phyloP scores from a whole-genome alignment of 2,888 invertebrate genomes.

The Epinotia brunnichana region DNA sequence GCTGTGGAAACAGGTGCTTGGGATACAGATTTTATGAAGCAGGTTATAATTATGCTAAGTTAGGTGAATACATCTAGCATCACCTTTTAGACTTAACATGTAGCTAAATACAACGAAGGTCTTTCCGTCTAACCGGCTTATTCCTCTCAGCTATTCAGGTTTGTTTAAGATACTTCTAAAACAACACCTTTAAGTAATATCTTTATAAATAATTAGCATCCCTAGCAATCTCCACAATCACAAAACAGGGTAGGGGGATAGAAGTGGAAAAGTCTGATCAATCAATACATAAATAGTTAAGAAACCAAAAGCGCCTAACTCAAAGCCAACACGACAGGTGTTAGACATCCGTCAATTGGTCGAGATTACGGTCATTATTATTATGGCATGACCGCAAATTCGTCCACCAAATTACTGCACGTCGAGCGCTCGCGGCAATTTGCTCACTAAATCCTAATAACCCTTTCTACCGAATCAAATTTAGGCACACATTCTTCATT shows the following conservation, averaged over 20 bases:
- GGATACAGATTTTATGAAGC: conserved; percentile 4
- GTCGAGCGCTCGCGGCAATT: not conserved
- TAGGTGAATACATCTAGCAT: not conserved
- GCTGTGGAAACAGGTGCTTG: not conserved
- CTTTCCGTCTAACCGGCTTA: not conserved
- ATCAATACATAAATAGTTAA: not conserved
- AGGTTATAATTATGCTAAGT: not conserved
- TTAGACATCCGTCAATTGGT: not conserved
- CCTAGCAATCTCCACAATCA: no score
- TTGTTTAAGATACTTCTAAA: no score
- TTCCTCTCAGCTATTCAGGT: not conserved
- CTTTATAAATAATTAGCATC: not conserved
- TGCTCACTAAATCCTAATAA: conserved; percentile 9
- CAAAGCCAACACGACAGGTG: not conserved
- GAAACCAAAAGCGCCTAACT: not conserved
- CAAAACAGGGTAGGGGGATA: not conserved
- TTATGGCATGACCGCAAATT: conserved; percentile 1
- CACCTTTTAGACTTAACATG: not conserved
- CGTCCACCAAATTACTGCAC: conserved; percentile 3
- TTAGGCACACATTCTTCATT: conserved; percentile 5
- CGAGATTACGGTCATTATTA: conserved; percentile 7
- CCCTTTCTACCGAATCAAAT: conserved; percentile 11
- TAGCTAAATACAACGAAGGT: not conserved
- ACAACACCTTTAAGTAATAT: not conserved
- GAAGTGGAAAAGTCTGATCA: not conserved